These are phyloP conservation scores for Clanis bilineata DNA, from an alignment of 2,888 invertebrate species.

Conservation along the genomic window DNA sequence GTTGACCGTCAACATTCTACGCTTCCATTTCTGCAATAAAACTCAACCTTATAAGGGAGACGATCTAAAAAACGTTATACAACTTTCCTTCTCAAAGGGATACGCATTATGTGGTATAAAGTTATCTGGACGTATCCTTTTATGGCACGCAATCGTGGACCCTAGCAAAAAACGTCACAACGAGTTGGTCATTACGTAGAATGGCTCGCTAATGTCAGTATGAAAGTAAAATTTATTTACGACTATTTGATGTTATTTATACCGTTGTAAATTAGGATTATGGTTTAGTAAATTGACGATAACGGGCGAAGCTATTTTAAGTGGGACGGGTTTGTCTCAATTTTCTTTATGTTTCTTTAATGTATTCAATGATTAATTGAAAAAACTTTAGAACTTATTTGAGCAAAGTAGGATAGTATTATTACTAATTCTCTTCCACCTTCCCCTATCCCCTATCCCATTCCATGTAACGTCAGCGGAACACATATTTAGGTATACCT, in stretches of 20 bases:
- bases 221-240: constrained; percentile 71
- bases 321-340: not conserved
- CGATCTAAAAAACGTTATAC: constrained; percentile 70
- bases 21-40: constrained; percentile 66
- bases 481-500: no score
- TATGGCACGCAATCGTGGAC: constrained; percentile 64
- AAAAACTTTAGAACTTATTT: no score
- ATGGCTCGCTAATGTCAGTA: constrained; percentile 58
- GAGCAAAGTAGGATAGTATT: no score
- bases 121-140: constrained; percentile 78
- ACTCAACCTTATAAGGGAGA: constrained; percentile 65
- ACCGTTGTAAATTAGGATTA: constrained; percentile 25
- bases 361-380: no score
- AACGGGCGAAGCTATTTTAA: not conserved
- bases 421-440: no score
- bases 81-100: constrained; percentile 79
- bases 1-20: constrained; percentile 43
- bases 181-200: constrained; percentile 65
- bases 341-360: no score
- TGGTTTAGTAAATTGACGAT: constrained; percentile 8
- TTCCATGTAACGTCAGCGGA: no score
- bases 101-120: constrained; percentile 74
- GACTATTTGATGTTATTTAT: constrained; percentile 28
- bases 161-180: constrained; percentile 66
- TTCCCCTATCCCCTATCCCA: no score